Evolutionary conservation across 1,140 invertebrate species (phyloP), one percentile per base, ranked within the genome.

Genomic region (Bursaphelenchus mucronatus): DNA sequence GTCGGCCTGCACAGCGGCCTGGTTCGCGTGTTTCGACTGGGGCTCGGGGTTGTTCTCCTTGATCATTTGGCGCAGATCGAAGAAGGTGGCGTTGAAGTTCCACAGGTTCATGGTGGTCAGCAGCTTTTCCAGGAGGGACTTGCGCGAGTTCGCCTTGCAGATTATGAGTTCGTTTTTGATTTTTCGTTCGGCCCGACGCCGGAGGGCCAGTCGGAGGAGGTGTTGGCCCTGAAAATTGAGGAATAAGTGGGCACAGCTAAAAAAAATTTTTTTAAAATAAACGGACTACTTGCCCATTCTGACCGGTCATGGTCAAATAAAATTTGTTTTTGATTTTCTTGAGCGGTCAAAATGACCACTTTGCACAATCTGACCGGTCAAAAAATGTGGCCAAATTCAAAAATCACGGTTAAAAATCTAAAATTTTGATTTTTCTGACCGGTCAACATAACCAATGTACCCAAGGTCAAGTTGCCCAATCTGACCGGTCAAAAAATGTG

Each of bases 71-170:
- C 64, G 61, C 46, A 75, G 43, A 50, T 75, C 76, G 62, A 59
- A 75, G 58, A 54, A 78, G 0, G 76, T 78, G 21, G 73, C 73
- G 11, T 76, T 66, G 9, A 75, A 70, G 40, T 75, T 75, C 73
- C 73, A 75, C 4, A 75, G 47, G 46, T 47, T 79, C 46, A 75
- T 59, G 11, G 71, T 41, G 11, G 75, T 71, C 41, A 75, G 61
- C 21, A 79, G 47, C 41, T 71, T 79, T 43, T 78, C 73, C 17
- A 77, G 54, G 17, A 70, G 49, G 15, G 55, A 44, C 45, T 70
- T 76, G 8, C 62, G 50, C 17, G 67, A 40, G 63, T 52, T 66
- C 10, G 54, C 56, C 6, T 45, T 54, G 47, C 57, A 47, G 3
- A 49, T 19, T 40, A 74, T 72, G 4, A 74, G 61, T 47, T 75